phyloP scores from a whole-genome alignment of 2,888 invertebrate species.

The Camponotus fellah region DNA sequence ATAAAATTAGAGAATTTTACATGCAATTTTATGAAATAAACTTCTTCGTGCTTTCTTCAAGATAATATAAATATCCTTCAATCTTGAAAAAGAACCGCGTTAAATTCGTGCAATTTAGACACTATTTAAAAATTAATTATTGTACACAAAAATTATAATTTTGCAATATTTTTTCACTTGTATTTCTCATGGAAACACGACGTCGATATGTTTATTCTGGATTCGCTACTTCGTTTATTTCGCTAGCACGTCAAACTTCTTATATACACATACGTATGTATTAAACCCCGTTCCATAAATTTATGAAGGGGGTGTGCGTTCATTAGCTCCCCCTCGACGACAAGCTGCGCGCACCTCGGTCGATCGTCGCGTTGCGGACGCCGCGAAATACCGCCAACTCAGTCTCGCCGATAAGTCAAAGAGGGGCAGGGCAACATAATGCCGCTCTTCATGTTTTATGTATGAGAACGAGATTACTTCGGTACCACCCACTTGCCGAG shows the following conservation, averaged over 20 bases:
- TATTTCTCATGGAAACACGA: background rate
- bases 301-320: conserved; percentile 33
- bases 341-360: conserved; percentile 27
- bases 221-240: background rate
- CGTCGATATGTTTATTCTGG: conserved; percentile 4
- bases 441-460: conserved; percentile 75
- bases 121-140: background rate
- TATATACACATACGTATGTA: conserved; percentile 9
- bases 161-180: background rate
- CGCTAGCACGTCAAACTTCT: background rate
- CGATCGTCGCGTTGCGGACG: conserved; percentile 8
- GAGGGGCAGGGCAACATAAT: conserved; percentile 59
- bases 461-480: conserved; percentile 75
- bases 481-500: conserved; percentile 74
- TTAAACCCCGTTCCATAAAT: conserved; percentile 47
- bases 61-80: too few species aligned
- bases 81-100: too few species aligned
- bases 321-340: conserved; percentile 42
- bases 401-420: conserved; percentile 57
- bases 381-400: conserved; percentile 45
- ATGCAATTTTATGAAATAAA: too few species aligned
- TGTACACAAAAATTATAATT: background rate
- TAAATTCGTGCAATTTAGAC: background rate
- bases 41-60: too few species aligned
- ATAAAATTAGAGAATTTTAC: too few species aligned